Base-by-base conservation (phyloP, 1,140 invertebrate genomes). In the Halictus rubicundus region DNA sequence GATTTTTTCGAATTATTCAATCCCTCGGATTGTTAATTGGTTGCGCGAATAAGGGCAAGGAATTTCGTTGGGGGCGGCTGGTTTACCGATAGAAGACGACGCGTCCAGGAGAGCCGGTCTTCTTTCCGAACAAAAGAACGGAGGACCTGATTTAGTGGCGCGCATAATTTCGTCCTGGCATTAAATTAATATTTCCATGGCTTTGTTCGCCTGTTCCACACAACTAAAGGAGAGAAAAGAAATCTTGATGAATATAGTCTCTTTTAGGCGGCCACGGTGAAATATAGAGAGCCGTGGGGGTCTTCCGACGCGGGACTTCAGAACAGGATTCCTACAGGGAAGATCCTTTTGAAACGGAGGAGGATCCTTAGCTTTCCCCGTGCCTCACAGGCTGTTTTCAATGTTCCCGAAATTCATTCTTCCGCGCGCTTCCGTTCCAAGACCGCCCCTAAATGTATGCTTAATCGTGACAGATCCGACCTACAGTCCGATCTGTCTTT, bases 171-270 rank as follows among this genome's bases (percentile, higher is more conserved):
- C 54, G 54, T 57, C 54, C 54, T 57, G 54, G 54, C 54, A 57
- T 57, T 57, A 57, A 57, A 57, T 57, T 57, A 57, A 57, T 57
- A 57, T 57, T 57, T 57, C 54, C 54, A 57, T 57, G 54, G 21
- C 54, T 57, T 57, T 57, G 54, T 57, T 57, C 54, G 21, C 54
- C n/a, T 9, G 21, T n/a, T 57, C 54, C 54, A 57, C 54, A 57
- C n/a, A 57, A 57, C 54, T 57, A 57, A 57, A 57, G 54, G 21
- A 9, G 54, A 57, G 54, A 57, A 57, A 57, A 57, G 54, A 57
- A n/a, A 57, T 57, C 54, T n/a, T 57, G 54, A 57, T 57, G 54
- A 57, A 57, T 57, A 57, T 57, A 57, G 21, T 57, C n/a, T 21
- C 54, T 57, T 57, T 57, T n/a, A 54, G 16, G 19, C 9, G 49